phyloP scores from a whole-genome alignment of 2,113 vertebrate genomes.

The Corythaeola cristata region DNA sequence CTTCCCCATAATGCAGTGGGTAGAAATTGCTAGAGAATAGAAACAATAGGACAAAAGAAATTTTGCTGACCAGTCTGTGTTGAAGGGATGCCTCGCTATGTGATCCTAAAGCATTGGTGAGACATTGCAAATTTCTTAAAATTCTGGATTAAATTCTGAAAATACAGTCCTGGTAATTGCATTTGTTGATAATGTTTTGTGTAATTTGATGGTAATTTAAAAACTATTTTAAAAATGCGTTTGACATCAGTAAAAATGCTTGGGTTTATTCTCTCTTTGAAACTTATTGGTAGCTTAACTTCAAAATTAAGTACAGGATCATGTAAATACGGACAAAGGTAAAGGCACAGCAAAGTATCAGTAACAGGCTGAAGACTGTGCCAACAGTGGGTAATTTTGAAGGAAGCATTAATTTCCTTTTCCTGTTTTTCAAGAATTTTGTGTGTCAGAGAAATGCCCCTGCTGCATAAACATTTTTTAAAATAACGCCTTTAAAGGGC shows the following conservation, averaged over 20 bases:
- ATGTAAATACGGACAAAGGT: slow-evolving; percentile 15
- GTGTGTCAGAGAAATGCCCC: slow-evolving; percentile 12
- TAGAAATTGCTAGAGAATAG: too few species aligned
- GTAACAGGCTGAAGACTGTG: neutral
- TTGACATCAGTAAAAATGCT: neutral
- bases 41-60: neutral
- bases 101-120: too few species aligned
- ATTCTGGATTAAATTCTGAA: neutral
- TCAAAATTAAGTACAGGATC: neutral
- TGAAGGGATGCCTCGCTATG: neutral
- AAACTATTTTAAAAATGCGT: neutral
- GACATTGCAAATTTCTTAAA: neutral
- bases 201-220: neutral
- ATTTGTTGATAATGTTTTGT: neutral
- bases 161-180: neutral
- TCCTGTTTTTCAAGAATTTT: slow-evolving; percentile 65
- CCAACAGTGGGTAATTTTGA: neutral
- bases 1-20: neutral
- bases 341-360: neutral
- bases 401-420: slow-evolving; percentile 63
- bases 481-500: slow-evolving; percentile 1
- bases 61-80: neutral
- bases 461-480: slow-evolving; percentile 21
- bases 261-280: neutral
- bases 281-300: neutral